A percentile compares a stretch with the other conserved stretches of the same genome.
phyloP scores from a whole-genome alignment of 2,888 invertebrate genomes.

The Drosophila peninsularis region DNA sequence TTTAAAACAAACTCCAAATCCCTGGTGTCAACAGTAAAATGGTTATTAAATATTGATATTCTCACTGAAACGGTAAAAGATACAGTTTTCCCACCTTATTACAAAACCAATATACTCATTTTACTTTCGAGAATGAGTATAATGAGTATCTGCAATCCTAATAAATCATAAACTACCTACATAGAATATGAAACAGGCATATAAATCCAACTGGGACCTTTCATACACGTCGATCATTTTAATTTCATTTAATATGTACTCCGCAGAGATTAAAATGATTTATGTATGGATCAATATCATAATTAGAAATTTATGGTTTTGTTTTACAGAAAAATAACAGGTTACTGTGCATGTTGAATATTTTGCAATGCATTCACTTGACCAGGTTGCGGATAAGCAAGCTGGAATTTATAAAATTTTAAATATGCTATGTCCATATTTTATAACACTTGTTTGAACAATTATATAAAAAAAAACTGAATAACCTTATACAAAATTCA shows the following conservation, averaged over 20 bases:
- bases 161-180: slow-evolving; percentile 41
- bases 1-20: too few species aligned
- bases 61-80: too few species aligned
- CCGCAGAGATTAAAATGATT: slow-evolving; percentile 50
- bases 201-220: slow-evolving; percentile 18
- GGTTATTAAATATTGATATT: too few species aligned
- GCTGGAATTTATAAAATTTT: too few species aligned
- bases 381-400: slow-evolving; percentile 21
- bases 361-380: slow-evolving; percentile 26
- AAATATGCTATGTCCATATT: too few species aligned
- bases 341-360: slow-evolving; percentile 38
- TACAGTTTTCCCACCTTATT: too few species aligned
- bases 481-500: not conserved
- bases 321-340: slow-evolving; percentile 59
- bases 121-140: too few species aligned
- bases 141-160: not conserved
- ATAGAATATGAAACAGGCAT: slow-evolving; percentile 20
- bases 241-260: slow-evolving; percentile 51
- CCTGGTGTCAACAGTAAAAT: too few species aligned
- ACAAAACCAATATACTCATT: too few species aligned
- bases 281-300: slow-evolving; percentile 65
- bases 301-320: slow-evolving; percentile 64
- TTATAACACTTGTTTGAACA: not conserved
- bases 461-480: not conserved
- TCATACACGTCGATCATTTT: slow-evolving; percentile 56